phyloP scores from a whole-genome alignment of 37 sponge, comb jelly and placozoan genomes.

The Corticium candelabrum region DNA sequence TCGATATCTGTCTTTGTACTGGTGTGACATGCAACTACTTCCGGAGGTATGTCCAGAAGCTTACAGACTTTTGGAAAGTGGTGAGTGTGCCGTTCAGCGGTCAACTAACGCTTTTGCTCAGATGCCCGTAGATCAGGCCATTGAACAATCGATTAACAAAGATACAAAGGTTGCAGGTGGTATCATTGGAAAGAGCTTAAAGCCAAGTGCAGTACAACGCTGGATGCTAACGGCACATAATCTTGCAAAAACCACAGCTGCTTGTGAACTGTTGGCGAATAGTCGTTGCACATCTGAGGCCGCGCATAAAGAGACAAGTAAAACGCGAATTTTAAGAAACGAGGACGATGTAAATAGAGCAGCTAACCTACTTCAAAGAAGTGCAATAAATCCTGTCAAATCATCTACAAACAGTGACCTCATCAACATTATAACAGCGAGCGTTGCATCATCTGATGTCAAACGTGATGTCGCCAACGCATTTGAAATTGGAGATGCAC shows the following conservation, averaged over 20 bases:
- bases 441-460: too few relatives aligned
- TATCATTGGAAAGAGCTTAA: background rate
- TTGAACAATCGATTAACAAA: background rate
- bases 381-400: too few relatives aligned
- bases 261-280: too few relatives aligned
- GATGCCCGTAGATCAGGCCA: background rate
- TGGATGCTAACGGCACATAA: background rate
- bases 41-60: background rate
- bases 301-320: too few relatives aligned
- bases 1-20: background rate
- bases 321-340: too few relatives aligned
- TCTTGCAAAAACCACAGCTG: background rate
- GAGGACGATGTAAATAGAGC: too few relatives aligned
- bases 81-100: background rate
- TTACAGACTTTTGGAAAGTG: background rate
- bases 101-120: background rate
- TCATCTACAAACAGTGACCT: too few relatives aligned
- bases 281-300: too few relatives aligned
- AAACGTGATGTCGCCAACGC: too few relatives aligned
- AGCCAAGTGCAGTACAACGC: background rate
- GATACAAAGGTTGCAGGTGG: background rate
- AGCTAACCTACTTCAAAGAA: too few relatives aligned
- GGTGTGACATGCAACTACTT: background rate
- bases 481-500: too few relatives aligned
- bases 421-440: too few relatives aligned